Base-by-base conservation (phyloP, 2,797 vertebrate genomes). In the Nyctibius grandis region DNA sequence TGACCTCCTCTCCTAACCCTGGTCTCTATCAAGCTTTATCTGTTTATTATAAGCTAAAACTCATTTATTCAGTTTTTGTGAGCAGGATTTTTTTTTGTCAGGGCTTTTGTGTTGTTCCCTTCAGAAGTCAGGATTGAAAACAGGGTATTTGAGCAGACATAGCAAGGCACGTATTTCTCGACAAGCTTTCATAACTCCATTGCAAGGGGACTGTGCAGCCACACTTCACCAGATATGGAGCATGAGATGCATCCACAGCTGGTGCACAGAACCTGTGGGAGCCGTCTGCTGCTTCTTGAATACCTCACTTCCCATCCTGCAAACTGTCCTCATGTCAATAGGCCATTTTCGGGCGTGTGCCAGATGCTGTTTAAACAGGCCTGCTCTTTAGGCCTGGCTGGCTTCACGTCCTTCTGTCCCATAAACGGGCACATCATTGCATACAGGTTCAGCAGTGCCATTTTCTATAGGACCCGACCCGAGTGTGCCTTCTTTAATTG, bases 391-490 rank as follows among this genome's bases (percentile, higher is more conserved):
- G 33, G 20, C 18, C 56, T 80, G 68, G 29, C 51, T 88, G 72
- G 44, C 29, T 42, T 80, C 53, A 28, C 0, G 2, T 19, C 42
- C 50, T n/a, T 61, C 50, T 54, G 64, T 63, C 72, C 68, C 72
- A 34, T 33, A 54, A 29, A 78, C 0, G 4, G 50, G 34, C n/a
- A 63, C 0, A 0, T 36, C 48, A 34, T 1, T 7, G 40, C 67
- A 45, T 16, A 26, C 3, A 11, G 54, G 34, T 69, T 72, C 45
- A 29, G 29, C 34, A 28, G 63, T 1, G 9, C 34, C 38, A 56
- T 20, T 38, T 64, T 50, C 45, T 64, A 20, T 29, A 34, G 40
- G 36, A 72, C 18, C 20, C 8, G 14, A 57, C 47, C 8, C 7
- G 10, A n/a, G 28, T 3, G 22, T 12, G 9, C 36, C 38, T 53